phyloP scores from a whole-genome alignment of 2,888 invertebrate species.

The Platypus cylindrus region DNA sequence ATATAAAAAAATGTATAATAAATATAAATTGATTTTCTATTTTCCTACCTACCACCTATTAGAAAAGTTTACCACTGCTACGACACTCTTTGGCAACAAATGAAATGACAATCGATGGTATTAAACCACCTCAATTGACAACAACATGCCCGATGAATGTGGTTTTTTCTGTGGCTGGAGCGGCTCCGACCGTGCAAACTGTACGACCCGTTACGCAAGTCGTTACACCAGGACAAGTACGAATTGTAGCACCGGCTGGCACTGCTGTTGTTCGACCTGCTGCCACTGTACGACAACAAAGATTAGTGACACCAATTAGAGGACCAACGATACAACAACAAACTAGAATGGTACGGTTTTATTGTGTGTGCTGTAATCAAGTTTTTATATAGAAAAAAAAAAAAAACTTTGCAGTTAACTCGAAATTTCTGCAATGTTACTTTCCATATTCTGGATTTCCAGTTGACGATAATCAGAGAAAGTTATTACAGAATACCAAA shows the following conservation, averaged over 20 bases:
- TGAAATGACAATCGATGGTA: slow-evolving; percentile 89
- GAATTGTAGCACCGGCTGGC: slow-evolving; percentile 46
- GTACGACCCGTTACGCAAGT: slow-evolving; percentile 22
- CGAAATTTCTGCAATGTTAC: no score
- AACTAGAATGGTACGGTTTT: slow-evolving; percentile 30
- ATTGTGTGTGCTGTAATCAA: no score
- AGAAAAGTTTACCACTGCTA: slow-evolving; percentile 91
- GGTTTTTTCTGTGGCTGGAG: slow-evolving; percentile 43
- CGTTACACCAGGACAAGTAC: slow-evolving; percentile 44
- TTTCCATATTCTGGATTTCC: no score
- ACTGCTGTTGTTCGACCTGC: slow-evolving; percentile 38
- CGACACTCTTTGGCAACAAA: slow-evolving; percentile 81
- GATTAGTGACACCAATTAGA: slow-evolving; percentile 39
- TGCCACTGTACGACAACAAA: slow-evolving; percentile 42
- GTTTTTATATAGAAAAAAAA: no score
- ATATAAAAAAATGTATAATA: not conserved
- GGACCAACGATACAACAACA: slow-evolving; percentile 27
- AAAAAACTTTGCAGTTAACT: no score
- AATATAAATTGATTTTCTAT: slow-evolving; percentile 12
- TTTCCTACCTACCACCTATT: no score
- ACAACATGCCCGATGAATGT: slow-evolving; percentile 61
- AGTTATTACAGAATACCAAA: no score
- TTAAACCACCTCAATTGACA: slow-evolving; percentile 85
- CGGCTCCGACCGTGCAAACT: slow-evolving; percentile 33
- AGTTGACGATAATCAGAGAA: no score